Conservation (phyloP, 2,797 vertebrate species). For the Emys orbicularis region DNA sequence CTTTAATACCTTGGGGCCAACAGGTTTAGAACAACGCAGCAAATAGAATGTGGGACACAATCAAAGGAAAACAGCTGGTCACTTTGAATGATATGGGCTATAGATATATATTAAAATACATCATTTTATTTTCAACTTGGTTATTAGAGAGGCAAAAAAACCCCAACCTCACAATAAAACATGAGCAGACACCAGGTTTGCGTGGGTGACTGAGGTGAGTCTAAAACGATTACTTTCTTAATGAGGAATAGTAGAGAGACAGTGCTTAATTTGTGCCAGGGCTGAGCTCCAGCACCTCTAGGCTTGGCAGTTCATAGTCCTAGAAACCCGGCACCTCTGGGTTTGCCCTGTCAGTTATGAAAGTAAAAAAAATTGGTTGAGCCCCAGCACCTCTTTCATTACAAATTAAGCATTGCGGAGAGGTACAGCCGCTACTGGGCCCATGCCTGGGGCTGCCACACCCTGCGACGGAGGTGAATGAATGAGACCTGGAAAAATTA, state of each 20-base stretch:
- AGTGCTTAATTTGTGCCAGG: too few relatives aligned
- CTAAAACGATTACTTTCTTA: neutral
- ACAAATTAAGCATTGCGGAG: too few relatives aligned
- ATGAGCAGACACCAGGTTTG: neutral
- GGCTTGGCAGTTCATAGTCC: too few relatives aligned
- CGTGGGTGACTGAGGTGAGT: neutral
- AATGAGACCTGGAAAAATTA: neutral
- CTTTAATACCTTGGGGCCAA: neutral
- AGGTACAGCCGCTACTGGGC: fast-evolving
- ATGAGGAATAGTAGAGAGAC: neutral
- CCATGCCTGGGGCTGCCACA: neutral
- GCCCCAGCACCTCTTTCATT: too few relatives aligned
- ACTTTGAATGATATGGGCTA: neutral
- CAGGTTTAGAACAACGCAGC: neutral
- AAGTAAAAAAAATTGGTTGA: too few relatives aligned
- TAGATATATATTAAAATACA: neutral
- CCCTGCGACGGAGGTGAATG: neutral
- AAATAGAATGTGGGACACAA: neutral
- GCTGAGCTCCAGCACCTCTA: too few relatives aligned
- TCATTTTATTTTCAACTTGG: neutral
- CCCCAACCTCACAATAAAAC: neutral
- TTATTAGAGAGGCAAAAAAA: neutral
- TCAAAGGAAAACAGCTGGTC: neutral
- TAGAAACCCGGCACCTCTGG: too few relatives aligned
- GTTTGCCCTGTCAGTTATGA: too few relatives aligned